Percentiles rank a stretch among this genome's conserved stretches.
Evolutionary conservation across 2,888 invertebrate genomes (phyloP).

Genomic region (Rutpela maculata): DNA sequence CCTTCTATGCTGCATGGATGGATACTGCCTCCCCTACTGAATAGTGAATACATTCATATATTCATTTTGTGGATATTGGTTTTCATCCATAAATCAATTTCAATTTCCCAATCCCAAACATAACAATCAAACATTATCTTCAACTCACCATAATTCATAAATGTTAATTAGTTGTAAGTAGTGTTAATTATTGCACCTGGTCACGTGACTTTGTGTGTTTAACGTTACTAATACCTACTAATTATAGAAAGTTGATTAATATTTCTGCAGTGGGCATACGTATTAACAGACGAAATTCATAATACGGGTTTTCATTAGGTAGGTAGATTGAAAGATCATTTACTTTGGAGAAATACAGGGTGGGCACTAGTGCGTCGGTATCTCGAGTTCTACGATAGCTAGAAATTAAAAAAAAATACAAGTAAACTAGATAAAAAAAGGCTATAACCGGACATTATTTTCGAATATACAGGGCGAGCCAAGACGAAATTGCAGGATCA

Average conservation of each 20-base stretch:
- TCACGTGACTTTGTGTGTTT: conserved; percentile 22
- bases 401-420: no score
- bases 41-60: conserved; percentile 33
- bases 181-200: conserved; percentile 5
- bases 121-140: conserved; percentile 38
- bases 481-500: no score
- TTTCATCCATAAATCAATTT: conserved; percentile 37
- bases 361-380: no score
- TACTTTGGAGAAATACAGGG: no score
- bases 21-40: conserved; percentile 9
- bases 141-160: conserved; percentile 24
- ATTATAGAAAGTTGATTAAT: conserved; percentile 12
- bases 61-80: conserved; percentile 40
- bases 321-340: no score
- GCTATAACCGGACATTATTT: no score
- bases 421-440: no score
- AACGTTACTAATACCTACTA: conserved; percentile 5
- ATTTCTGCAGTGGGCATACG: conserved; percentile 4
- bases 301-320: background rate
- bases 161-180: conserved; percentile 33
- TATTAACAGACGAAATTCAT: background rate
- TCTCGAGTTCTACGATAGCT: no score
- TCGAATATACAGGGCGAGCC: no score
- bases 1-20: conserved; percentile 15
- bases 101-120: conserved; percentile 37